Percentiles rank a stretch among this genome's conserved stretches.
phyloP scores from a whole-genome alignment of 1,140 invertebrate genomes.

The Drusus annulatus region DNA sequence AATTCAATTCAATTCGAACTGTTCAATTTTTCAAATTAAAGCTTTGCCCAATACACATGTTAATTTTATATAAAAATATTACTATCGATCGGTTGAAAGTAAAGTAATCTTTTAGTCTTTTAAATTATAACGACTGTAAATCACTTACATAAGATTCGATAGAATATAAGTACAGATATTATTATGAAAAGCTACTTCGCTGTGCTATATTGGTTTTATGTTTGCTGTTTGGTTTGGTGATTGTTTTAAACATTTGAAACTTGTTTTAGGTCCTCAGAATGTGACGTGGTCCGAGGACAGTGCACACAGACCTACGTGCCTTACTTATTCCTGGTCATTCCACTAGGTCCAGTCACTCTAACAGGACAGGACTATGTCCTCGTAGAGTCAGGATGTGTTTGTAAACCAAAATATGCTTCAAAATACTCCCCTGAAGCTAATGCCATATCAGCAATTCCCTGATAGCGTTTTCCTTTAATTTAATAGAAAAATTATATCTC shows the following conservation, averaged over 20 bases:
- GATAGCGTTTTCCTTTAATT: background rate
- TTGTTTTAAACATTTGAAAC: background rate
- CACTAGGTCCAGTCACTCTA: constrained; percentile 89
- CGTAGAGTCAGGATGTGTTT: constrained; percentile 93
- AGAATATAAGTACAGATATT: no score
- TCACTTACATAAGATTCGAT: no score
- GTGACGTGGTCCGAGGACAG: constrained; percentile 88
- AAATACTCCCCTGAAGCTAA: constrained; percentile 69
- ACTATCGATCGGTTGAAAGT: no score
- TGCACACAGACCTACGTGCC: constrained; percentile 94
- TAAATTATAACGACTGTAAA: no score
- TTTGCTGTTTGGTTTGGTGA: no score
- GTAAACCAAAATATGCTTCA: constrained; percentile 84
- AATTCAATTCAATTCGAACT: no score
- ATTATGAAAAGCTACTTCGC: no score
- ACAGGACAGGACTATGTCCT: constrained; percentile 94
- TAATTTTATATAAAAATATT: no score
- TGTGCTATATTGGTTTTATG: no score
- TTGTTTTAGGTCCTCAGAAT: constrained; percentile 83
- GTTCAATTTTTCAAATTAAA: no score
- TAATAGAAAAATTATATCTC: constrained; percentile 23
- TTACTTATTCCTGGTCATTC: constrained; percentile 91
- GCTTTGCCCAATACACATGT: no score
- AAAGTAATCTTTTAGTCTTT: no score
- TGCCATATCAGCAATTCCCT: constrained; percentile 64